These are phyloP conservation scores for Nebria ingens DNA, from an alignment of 1,140 invertebrate genomes.

Conservation along the genomic window DNA sequence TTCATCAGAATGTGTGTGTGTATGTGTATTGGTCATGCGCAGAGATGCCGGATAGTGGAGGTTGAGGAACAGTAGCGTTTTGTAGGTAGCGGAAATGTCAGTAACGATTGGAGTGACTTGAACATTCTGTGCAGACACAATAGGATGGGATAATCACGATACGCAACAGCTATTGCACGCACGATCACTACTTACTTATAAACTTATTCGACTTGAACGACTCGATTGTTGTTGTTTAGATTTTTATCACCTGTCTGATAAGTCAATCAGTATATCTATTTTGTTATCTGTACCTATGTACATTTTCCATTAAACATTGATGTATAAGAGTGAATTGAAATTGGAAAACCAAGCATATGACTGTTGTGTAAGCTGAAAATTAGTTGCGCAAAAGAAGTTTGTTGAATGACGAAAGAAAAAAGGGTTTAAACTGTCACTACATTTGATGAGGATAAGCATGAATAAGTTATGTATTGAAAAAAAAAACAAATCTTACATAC, in stretches of 20 bases:
- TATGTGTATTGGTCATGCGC: background rate
- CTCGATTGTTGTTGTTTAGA: too few species aligned
- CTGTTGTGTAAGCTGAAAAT: too few species aligned
- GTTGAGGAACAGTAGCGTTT: background rate
- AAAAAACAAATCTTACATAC: background rate
- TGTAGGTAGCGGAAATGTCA: background rate
- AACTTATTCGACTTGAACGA: background rate
- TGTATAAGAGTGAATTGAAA: background rate
- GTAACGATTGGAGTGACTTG: background rate
- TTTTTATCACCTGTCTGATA: too few species aligned
- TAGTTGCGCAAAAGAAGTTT: too few species aligned
- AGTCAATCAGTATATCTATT: too few species aligned
- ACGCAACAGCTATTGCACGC: background rate
- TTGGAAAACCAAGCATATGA: background rate
- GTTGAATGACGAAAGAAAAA: too few species aligned
- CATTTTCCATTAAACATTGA: too few species aligned
- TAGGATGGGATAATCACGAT: background rate
- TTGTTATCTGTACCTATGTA: too few species aligned
- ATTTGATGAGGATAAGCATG: too few species aligned
- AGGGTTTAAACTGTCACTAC: too few species aligned
- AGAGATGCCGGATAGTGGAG: background rate
- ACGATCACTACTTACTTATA: background rate
- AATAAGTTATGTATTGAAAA: background rate
- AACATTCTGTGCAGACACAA: background rate
- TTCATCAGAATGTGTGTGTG: too few species aligned